Evolutionary conservation across 2,888 invertebrate genomes (phyloP).

Genomic region (Lycia hirtaria): DNA sequence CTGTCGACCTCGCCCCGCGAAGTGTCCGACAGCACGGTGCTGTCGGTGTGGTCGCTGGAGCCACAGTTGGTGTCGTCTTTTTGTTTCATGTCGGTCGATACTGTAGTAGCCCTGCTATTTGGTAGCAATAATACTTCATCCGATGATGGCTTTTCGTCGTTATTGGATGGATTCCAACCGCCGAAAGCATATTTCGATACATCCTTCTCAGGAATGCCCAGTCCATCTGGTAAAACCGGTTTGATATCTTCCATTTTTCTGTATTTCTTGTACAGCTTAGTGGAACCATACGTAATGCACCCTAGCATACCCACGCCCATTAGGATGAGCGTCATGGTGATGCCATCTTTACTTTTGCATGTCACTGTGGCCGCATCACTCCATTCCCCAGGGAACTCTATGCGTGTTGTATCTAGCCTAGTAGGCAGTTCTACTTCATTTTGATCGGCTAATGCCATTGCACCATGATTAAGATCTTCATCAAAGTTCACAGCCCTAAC

Average conservation of each 20-base stretch:
- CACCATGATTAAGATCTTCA: conserved; percentile 65
- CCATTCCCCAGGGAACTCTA: conserved; percentile 70
- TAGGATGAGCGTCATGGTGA: conserved; percentile 66
- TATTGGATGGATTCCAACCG: conserved; percentile 70
- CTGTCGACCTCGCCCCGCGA: conserved; percentile 69
- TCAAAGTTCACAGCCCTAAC: conserved; percentile 76
- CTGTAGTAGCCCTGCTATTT: conserved; percentile 63
- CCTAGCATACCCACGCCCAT: conserved; percentile 63
- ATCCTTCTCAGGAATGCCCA: conserved; percentile 81
- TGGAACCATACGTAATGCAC: conserved; percentile 64
- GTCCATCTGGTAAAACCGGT: conserved; percentile 88
- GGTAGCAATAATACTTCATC: conserved; percentile 78
- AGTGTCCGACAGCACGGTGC: conserved; percentile 76
- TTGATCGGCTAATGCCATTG: conserved; percentile 54
- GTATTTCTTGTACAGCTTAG: conserved; percentile 86
- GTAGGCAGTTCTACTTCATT: conserved; percentile 54
- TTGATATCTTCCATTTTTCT: conserved; percentile 88
- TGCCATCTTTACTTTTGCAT: conserved; percentile 64
- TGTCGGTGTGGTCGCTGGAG: conserved; percentile 77
- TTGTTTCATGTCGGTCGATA: conserved; percentile 66
- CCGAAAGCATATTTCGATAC: conserved; percentile 72
- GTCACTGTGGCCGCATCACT: conserved; percentile 65
- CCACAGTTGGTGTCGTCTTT: conserved; percentile 70
- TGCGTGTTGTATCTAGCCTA: conserved; percentile 38
- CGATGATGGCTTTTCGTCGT: conserved; percentile 77